phyloP scores from a whole-genome alignment of 2,888 invertebrate genomes.

The Mesorhabditis sp. region DNA sequence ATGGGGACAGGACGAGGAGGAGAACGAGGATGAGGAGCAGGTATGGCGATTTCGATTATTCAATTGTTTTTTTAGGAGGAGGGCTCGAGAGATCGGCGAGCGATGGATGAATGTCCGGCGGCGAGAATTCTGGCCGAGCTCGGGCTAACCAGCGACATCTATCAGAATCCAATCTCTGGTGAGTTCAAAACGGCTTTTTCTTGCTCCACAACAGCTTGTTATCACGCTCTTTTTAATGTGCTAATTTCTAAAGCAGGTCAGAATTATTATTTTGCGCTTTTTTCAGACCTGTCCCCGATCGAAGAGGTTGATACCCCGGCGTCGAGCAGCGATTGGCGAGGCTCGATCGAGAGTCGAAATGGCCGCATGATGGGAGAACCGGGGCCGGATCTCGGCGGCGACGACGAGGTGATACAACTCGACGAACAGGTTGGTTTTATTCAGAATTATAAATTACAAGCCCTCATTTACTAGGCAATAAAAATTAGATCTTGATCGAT shows the following conservation, averaged over 20 bases:
- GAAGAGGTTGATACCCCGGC: neutral
- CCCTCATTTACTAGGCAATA: no score
- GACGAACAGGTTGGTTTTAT: neutral
- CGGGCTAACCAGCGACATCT: neutral
- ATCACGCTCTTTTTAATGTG: no score
- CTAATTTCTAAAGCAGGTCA: no score
- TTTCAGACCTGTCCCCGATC: neutral
- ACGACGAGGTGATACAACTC: constrained; percentile 13
- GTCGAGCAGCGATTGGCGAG: constrained; percentile 1
- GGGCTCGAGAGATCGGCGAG: neutral
- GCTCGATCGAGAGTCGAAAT: neutral
- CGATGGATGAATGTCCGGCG: constrained; percentile 23
- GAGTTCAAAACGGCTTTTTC: neutral
- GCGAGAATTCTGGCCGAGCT: constrained; percentile 18
- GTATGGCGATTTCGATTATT: neutral
- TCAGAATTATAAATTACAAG: no score
- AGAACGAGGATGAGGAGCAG: neutral
- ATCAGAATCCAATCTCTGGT: constrained; percentile 2
- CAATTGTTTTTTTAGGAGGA: neutral
- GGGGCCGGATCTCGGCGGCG: constrained; percentile 38
- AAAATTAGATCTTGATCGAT: no score
- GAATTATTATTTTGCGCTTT: neutral
- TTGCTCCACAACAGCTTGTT: neutral
- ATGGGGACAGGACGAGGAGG: neutral
- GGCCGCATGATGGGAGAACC: constrained; percentile 15